A percentile compares a stretch with the other conserved stretches of the same genome.
These are phyloP conservation scores for Halocynthia roretzi DNA, from an alignment of 23 tunicate genomes.

Conservation along the genomic window DNA sequence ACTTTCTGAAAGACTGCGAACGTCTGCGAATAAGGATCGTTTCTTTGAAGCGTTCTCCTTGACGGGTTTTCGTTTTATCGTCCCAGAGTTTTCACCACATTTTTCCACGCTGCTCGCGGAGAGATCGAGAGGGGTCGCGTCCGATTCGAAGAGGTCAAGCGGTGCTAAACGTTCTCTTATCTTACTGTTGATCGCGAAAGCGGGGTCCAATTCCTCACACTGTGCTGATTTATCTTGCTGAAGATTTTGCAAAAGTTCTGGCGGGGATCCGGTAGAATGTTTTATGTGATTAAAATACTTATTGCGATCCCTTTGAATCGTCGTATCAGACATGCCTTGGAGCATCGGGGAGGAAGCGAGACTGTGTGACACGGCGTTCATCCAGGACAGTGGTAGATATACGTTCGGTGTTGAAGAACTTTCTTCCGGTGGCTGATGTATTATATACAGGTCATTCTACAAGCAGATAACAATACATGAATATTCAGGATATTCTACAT, in stretches of 20 bases:
- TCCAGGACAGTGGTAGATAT: slow-evolving; percentile 11
- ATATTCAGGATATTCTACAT: not conserved
- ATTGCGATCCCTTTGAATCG: not conserved
- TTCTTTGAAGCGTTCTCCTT: not conserved
- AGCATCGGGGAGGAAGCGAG: not conserved
- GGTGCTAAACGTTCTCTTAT: slow-evolving; percentile 4
- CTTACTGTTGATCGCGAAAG: not conserved
- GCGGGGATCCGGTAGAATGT: slow-evolving; percentile 2
- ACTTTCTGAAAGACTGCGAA: slow-evolving; percentile 2
- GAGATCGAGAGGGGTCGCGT: not conserved
- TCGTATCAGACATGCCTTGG: too few relatives aligned
- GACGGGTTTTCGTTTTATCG: not conserved
- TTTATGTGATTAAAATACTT: not conserved
- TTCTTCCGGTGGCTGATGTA: slow-evolving; percentile 8
- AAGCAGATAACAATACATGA: not conserved
- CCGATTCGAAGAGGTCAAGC: not conserved
- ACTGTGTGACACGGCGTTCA: slow-evolving; percentile 2
- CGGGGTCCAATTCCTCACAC: not conserved
- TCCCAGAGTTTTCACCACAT: not conserved
- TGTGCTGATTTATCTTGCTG: not conserved
- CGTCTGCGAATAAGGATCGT: not conserved
- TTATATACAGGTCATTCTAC: not conserved
- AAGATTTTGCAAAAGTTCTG: not conserved
- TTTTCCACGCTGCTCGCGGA: not conserved
- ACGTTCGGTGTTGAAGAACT: not conserved